Conservation (phyloP, 2,888 invertebrate genomes). For the Tryphoninae sp. region DNA sequence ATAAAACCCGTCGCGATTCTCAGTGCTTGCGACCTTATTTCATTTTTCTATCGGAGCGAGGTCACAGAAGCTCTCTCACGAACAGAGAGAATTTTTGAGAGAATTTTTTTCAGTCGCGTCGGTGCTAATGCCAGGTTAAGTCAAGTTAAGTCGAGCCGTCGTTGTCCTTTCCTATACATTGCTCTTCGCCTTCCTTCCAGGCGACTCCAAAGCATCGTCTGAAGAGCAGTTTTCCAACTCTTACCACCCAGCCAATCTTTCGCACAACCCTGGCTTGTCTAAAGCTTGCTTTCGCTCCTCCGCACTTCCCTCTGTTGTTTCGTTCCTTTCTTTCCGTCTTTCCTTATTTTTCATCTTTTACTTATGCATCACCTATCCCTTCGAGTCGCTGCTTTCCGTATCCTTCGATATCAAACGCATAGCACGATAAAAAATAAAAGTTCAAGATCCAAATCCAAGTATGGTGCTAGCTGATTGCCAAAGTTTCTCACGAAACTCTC, state of each 20-base stretch:
- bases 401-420: slow-evolving; percentile 37
- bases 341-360: background rate
- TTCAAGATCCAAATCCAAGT: slow-evolving; percentile 47
- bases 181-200: slow-evolving; percentile 56
- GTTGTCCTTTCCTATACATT: slow-evolving; percentile 16
- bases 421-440: slow-evolving; percentile 28
- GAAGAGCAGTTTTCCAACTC: slow-evolving; percentile 70
- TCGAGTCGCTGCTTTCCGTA: slow-evolving; percentile 14
- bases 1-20: slow-evolving; percentile 31
- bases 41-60: background rate
- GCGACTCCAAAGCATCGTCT: slow-evolving; percentile 66
- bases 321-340: slow-evolving; percentile 26
- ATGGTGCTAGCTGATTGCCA: slow-evolving; percentile 54
- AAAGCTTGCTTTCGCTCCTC: slow-evolving; percentile 35
- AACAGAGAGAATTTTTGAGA: slow-evolving; percentile 7
- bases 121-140: slow-evolving; percentile 43
- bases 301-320: slow-evolving; percentile 24
- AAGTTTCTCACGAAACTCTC: slow-evolving; percentile 57
- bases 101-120: slow-evolving; percentile 55
- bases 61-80: slow-evolving; percentile 4
- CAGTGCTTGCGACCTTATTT: slow-evolving; percentile 28
- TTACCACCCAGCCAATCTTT: slow-evolving; percentile 43
- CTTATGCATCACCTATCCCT: slow-evolving; percentile 18
- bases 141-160: slow-evolving; percentile 49
- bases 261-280: slow-evolving; percentile 41